Evolutionary conservation across 2,113 vertebrate species (phyloP).

Genomic region (Microtus richardsoni): DNA sequence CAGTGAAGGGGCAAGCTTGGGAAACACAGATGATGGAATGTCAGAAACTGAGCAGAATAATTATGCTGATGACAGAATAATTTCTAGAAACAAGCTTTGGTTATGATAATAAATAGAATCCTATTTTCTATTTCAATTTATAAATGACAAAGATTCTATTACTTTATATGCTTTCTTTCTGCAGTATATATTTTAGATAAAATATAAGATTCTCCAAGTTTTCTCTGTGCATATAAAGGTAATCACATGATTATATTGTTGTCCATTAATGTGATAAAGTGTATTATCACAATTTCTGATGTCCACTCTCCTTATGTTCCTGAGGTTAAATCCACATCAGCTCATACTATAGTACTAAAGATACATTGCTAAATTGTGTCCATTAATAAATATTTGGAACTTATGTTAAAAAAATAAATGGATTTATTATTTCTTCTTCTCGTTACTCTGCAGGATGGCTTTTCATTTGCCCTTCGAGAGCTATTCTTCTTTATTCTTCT

Average conservation of each 20-base stretch:
- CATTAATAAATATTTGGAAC: neutral
- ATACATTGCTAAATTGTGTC: neutral
- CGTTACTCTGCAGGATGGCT: neutral
- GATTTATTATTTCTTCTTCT: neutral
- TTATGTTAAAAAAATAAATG: neutral
- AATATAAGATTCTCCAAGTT: neutral
- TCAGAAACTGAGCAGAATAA: neutral
- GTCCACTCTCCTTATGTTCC: constrained; percentile 5
- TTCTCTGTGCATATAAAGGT: neutral
- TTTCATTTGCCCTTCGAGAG: neutral
- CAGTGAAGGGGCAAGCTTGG: neutral
- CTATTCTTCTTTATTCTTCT: neutral
- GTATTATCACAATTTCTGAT: neutral
- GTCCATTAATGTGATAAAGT: constrained; percentile 8
- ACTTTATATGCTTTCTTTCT: constrained; percentile 24
- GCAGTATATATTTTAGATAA: neutral
- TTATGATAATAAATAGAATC: constrained; percentile 20
- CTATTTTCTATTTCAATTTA: constrained; percentile 31
- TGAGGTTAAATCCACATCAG: constrained; percentile 32
- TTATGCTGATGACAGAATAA: neutral
- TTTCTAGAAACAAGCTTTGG: neutral
- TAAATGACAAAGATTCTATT: constrained; percentile 20
- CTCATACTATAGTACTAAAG: neutral
- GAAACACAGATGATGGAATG: neutral
- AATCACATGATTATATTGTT: neutral